Evolutionary conservation across 2,113 vertebrate genomes (phyloP).

Genomic region (Rhinoderma darwinii): DNA sequence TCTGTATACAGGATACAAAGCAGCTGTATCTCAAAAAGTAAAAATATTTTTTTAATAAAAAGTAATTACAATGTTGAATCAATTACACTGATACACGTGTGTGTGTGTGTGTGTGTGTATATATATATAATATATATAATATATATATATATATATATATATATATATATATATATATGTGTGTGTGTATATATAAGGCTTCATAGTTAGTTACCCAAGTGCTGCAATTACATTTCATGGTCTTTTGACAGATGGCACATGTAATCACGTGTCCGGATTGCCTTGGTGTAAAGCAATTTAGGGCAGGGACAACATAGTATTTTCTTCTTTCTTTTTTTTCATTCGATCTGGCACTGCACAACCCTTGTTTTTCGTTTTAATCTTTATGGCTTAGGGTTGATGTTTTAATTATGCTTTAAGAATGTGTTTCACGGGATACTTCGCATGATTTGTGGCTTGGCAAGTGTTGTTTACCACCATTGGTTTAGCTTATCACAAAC

Average conservation of each 20-base stretch:
- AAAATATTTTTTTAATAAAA: too few relatives aligned
- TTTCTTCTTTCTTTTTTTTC: not conserved
- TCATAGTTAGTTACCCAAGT: not conserved
- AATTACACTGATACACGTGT: too few relatives aligned
- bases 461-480: not conserved
- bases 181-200: not conserved
- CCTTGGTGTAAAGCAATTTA: not conserved
- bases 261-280: not conserved
- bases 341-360: not conserved
- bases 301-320: not conserved
- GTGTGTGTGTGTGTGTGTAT: too few relatives aligned
- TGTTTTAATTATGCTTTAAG: not conserved
- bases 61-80: too few relatives aligned
- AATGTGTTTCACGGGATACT: not conserved
- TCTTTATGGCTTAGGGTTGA: not conserved
- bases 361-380: not conserved
- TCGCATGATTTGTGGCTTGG: constrained; percentile 2
- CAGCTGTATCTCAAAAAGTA: too few relatives aligned
- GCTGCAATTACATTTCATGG: constrained; percentile 10
- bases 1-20: too few relatives aligned
- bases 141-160: too few relatives aligned
- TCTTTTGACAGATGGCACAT: constrained; percentile 21
- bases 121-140: too few relatives aligned
- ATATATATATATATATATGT: too few relatives aligned
- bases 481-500: not conserved